Conservation (phyloP, 2,113 vertebrate species). For the Lanius ludovicianus region DNA sequence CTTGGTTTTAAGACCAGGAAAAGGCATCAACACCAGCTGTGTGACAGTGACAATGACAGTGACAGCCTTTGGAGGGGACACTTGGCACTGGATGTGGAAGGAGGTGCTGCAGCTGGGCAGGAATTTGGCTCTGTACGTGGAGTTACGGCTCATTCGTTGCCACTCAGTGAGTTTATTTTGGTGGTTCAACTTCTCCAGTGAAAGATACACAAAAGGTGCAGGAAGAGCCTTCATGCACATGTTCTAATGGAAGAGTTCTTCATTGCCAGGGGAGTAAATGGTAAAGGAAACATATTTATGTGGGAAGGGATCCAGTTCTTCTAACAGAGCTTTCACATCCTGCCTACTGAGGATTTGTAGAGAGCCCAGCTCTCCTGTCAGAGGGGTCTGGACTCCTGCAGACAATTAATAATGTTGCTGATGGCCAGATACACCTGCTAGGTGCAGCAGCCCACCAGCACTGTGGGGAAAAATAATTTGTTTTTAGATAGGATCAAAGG, state of each 20-base stretch:
- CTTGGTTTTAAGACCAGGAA: too few species aligned
- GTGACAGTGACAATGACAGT: neutral
- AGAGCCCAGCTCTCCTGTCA: neutral
- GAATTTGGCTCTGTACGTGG: neutral
- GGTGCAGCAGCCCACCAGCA: neutral
- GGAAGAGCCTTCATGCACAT: neutral
- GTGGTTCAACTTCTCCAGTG: neutral
- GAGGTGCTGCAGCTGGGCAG: neutral
- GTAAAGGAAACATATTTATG: neutral
- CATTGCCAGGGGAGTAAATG: neutral
- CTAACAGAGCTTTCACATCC: neutral
- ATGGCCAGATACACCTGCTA: neutral
- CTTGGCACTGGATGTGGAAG: neutral
- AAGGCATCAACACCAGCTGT: neutral
- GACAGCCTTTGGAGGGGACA: neutral
- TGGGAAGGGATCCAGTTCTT: neutral
- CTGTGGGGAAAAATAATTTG: rapidly evolving
- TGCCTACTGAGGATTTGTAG: neutral
- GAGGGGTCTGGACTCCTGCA: neutral
- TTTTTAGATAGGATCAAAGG: neutral
- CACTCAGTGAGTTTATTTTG: neutral
- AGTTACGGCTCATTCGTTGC: neutral
- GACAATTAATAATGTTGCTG: neutral
- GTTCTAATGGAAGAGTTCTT: neutral
- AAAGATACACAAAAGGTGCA: neutral